phyloP scores from a whole-genome alignment of 2,888 invertebrate species.

The Anoplius nigerrimus region DNA sequence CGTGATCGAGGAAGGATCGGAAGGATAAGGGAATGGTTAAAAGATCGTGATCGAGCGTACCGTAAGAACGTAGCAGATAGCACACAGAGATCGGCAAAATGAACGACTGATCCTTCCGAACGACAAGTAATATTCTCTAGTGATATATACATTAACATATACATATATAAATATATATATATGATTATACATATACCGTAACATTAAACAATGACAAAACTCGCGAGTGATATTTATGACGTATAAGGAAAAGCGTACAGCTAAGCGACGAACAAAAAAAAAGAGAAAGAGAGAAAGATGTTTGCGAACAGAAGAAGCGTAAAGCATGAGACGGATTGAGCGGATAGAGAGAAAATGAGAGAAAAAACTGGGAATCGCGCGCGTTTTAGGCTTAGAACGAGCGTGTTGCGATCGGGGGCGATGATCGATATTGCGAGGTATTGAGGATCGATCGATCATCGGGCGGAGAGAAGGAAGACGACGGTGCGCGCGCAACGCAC shows the following conservation, averaged over 20 bases:
- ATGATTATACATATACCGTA: conserved; percentile 52
- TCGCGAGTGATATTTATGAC: conserved; percentile 59
- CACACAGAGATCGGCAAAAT: too few relatives aligned
- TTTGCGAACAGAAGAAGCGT: not conserved
- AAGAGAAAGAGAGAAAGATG: conserved; percentile 1
- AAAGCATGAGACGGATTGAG: conserved; percentile 1
- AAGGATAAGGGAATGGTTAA: not conserved
- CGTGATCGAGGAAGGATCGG: conserved; percentile 4
- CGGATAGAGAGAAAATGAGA: not conserved
- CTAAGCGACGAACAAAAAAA: conserved; percentile 7
- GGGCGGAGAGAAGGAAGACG: conserved; percentile 1
- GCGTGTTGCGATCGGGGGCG: not conserved
- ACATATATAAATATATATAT: conserved; percentile 26
- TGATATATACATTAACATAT: conserved; percentile 53
- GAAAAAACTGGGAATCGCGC: conserved; percentile 15
- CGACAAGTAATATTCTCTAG: conserved; percentile 66
- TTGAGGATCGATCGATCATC: conserved; percentile 29
- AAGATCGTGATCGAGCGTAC: conserved; percentile 5
- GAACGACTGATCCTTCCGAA: conserved; percentile 35
- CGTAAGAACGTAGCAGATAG: conserved; percentile 4
- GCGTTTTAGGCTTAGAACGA: conserved; percentile 22
- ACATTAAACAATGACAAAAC: conserved; percentile 53
- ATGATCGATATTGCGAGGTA: conserved; percentile 30
- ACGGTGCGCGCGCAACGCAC: not conserved
- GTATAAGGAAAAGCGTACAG: conserved; percentile 45